A percentile compares a stretch with the other conserved stretches of the same genome.
Conservation (phyloP, 2,888 invertebrate species). For the Nomada lathburiana region DNA sequence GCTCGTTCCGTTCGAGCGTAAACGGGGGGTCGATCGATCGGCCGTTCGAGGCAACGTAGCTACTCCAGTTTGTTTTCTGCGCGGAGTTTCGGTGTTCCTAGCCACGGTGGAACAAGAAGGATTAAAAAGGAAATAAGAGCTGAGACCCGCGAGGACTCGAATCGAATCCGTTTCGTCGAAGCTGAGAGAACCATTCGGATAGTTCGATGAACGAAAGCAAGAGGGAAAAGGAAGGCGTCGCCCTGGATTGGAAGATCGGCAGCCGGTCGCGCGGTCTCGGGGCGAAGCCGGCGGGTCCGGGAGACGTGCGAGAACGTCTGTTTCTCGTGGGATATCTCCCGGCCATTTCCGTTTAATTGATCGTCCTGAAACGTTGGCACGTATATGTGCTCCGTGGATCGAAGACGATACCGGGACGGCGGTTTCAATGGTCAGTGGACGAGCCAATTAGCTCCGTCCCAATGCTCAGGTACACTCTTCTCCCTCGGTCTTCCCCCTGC, state of each 20-base stretch:
- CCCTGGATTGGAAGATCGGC: slow-evolving; percentile 13
- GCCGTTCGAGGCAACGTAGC: background rate
- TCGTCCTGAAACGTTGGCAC: slow-evolving; percentile 76
- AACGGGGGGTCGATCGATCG: background rate
- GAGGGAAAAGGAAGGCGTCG: slow-evolving; percentile 4
- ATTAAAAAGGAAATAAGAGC: background rate
- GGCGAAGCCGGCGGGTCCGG: slow-evolving; percentile 51
- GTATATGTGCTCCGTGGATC: slow-evolving; percentile 75
- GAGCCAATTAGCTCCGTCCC: slow-evolving; percentile 82
- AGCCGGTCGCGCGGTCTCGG: slow-evolving; percentile 34
- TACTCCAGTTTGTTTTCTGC: background rate
- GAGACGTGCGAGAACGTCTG: slow-evolving; percentile 77
- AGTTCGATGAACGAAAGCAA: slow-evolving; percentile 2
- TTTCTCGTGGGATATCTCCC: slow-evolving; percentile 75
- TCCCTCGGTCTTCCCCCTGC: slow-evolving; percentile 50
- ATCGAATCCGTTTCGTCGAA: too few relatives aligned
- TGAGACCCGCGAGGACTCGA: too few relatives aligned
- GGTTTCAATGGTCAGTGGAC: slow-evolving; percentile 80
- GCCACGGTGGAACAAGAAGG: background rate
- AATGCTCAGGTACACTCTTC: slow-evolving; percentile 77
- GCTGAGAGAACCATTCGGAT: too few relatives aligned
- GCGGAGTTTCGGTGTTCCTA: background rate
- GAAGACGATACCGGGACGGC: slow-evolving; percentile 71
- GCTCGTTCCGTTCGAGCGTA: slow-evolving; percentile 19
- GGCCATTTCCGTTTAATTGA: slow-evolving; percentile 79